Base-by-base conservation (phyloP, 2,113 vertebrate species). In the Corydoras sp. region DNA sequence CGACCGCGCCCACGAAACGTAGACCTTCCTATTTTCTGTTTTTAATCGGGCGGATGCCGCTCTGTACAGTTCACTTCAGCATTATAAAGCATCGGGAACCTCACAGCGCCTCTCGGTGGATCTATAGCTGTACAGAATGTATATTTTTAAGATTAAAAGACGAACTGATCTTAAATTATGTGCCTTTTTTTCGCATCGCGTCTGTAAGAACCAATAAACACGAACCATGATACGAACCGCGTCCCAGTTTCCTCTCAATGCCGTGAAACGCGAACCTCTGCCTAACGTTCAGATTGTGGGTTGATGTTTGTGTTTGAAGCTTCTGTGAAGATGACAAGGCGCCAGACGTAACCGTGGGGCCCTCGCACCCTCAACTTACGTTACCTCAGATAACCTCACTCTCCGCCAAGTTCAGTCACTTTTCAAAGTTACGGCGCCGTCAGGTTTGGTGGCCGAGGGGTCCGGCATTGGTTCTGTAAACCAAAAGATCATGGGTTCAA, bases 81-180 rank as follows among this genome's bases (percentile, higher is more conserved):
- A 50, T 60, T 74, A 15, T 31, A 65, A 75, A 32, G 10, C 64
- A 18, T 61, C n/a, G 15, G 55, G 8, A 29, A 51, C 50, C 64
- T 8, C 7, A 0, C 35, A 43, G 35, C 7, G 7, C 35, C 35
- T 43, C 4, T 53, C 4, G 7, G 7, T n/a, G 31, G 61, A 62
- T 54, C 66, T 54, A 50, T 5, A 48, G 13, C 1, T 83, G 58
- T 74, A 76, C 60, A 62, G 67, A 54, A 62, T 77, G 74, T 65
- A 74, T 58, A 78, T 74, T 68, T 72, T 3, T n/a, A n/a, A 12
- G 1, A 10, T 69, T 71, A 67, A 76, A 63, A 68, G 56, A 67
- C 24, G 5, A 49, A 53, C 78, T 71, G 77, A 68, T 76, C 80
- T 61, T 88, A 86, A 89, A 81, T 86, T 84, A 85, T 84, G 74